A percentile compares a stretch with the other conserved stretches of the same genome.
These are phyloP conservation scores for Temnothorax longispinosus DNA, from an alignment of 1,140 invertebrate genomes.

Conservation along the genomic window DNA sequence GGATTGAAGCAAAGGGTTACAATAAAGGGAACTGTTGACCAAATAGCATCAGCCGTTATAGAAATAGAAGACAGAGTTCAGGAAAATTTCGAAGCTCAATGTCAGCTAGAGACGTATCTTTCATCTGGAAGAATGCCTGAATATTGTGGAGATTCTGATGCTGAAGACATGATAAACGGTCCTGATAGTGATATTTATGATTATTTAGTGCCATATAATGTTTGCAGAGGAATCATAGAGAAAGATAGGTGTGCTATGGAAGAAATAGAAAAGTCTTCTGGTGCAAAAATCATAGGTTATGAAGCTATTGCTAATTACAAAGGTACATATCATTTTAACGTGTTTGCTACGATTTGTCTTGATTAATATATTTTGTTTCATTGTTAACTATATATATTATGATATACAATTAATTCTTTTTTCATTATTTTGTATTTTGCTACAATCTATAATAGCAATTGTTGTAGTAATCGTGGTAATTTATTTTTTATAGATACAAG, in stretches of 20 bases:
- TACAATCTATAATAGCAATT: not conserved
- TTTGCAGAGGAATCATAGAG: not conserved
- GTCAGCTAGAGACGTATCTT: not conserved
- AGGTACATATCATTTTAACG: not conserved
- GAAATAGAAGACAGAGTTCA: constrained; percentile 86
- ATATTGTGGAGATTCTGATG: not conserved
- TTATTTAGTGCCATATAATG: not conserved
- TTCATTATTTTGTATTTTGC: not conserved
- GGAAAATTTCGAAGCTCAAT: not conserved
- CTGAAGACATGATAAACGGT: not conserved
- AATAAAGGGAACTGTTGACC: constrained; percentile 87
- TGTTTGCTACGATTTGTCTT: not conserved
- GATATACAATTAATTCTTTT: not conserved
- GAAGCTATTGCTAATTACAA: not conserved
- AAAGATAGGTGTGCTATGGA: not conserved
- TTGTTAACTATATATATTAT: not conserved
- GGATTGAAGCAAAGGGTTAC: constrained; percentile 83
- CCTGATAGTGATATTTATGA: not conserved
- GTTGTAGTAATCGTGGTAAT: constrained; percentile 54
- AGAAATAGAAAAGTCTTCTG: not conserved
- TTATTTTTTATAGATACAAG: not conserved
- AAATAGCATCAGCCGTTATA: constrained; percentile 87
- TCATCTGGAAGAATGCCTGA: not conserved
- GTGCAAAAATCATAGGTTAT: not conserved
- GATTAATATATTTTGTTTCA: not conserved